Percentiles rank a stretch among this genome's conserved stretches.
Conservation (phyloP, 1,140 invertebrate species). For the Apis mellifera region Amel_HAv3.1 CM009934.2:3212001-3212500, state of each 20-base stretch:
- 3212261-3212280: too few relatives aligned
- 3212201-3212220: slow-evolving; percentile 42
- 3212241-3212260: not conserved
- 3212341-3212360: too few relatives aligned
- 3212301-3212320: too few relatives aligned
- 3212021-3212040: slow-evolving; percentile 62
- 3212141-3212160: slow-evolving; percentile 53
- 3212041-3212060: not conserved
- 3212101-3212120: slow-evolving; percentile 42
- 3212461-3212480: not conserved
- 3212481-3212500: not conserved
- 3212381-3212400: too few relatives aligned
- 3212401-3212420: too few relatives aligned
- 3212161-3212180: slow-evolving; percentile 50
- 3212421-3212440: too few relatives aligned
- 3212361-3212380: too few relatives aligned
- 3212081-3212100: not conserved
- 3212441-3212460: too few relatives aligned
- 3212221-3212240: not conserved
- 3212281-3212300: too few relatives aligned
- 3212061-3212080: slow-evolving; percentile 29
- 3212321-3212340: too few relatives aligned
- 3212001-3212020: slow-evolving; percentile 53
- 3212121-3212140: too few relatives aligned
- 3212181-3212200: slow-evolving; percentile 60